phyloP scores from a whole-genome alignment of 1,140 invertebrate genomes.

The Harpegnathos saltator region DNA sequence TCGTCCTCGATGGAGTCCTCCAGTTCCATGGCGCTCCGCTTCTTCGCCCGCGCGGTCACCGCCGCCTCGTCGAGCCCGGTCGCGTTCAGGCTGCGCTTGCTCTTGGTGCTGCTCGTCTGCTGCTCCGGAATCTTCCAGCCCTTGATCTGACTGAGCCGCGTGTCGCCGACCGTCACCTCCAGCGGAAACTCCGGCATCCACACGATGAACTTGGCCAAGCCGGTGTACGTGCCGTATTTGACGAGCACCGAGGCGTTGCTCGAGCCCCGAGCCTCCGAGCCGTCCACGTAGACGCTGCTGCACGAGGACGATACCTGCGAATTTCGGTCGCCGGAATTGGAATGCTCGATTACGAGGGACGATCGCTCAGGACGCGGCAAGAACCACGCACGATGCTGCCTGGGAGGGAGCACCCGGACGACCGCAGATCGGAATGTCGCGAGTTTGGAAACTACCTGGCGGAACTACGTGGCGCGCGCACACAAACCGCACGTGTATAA shows the following conservation, averaged over 20 bases:
- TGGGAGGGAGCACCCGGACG: too few relatives aligned
- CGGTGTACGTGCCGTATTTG: constrained; percentile 96
- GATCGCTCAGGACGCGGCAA: too few relatives aligned
- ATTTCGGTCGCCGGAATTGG: constrained; percentile 20
- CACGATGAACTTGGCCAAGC: constrained; percentile 95
- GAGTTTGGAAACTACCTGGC: too few relatives aligned
- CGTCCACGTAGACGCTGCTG: constrained; percentile 98
- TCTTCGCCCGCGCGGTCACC: constrained; percentile 69
- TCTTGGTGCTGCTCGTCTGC: constrained; percentile 84
- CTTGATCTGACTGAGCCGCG: constrained; percentile 96
- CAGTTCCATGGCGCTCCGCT: constrained; percentile 74
- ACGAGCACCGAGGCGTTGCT: constrained; percentile 97
- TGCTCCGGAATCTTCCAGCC: constrained; percentile 94
- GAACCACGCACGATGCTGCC: too few relatives aligned
- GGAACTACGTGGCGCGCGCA: too few relatives aligned
- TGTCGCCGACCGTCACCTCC: constrained; percentile 95
- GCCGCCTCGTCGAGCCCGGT: constrained; percentile 66
- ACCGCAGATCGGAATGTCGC: too few relatives aligned
- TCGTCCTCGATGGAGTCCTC: constrained; percentile 74
- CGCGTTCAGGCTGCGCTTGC: constrained; percentile 82
- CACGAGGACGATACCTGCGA: constrained; percentile 97
- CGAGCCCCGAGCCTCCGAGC: constrained; percentile 97
- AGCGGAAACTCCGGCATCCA: constrained; percentile 99
- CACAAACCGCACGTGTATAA: too few relatives aligned
- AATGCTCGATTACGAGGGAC: not conserved